Percentiles rank a stretch among this genome's conserved stretches.
These are phyloP conservation scores for Bagarius yarrelli DNA, from an alignment of 2,113 vertebrate genomes.

Conservation along the genomic window DNA sequence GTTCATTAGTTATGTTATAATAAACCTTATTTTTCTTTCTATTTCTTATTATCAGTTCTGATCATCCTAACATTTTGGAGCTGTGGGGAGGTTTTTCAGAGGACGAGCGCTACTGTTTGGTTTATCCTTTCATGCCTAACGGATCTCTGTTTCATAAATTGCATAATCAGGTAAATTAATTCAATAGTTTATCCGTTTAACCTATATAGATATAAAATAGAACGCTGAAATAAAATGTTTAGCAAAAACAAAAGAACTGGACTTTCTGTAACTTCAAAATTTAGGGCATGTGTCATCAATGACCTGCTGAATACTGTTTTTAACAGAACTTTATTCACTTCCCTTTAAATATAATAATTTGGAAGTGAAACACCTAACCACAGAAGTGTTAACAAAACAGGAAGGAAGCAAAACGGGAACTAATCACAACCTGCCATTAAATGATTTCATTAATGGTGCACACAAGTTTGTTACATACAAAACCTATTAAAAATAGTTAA, in stretches of 20 bases:
- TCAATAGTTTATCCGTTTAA: not conserved
- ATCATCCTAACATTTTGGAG: slow-evolving; percentile 70
- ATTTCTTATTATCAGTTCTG: slow-evolving; percentile 55
- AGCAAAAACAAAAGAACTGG: not conserved
- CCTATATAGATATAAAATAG: not conserved
- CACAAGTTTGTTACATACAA: not conserved
- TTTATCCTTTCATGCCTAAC: slow-evolving; percentile 70
- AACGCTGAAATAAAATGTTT: not conserved
- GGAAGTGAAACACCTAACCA: not conserved
- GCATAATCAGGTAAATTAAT: slow-evolving; percentile 62
- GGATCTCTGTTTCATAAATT: slow-evolving; percentile 71
- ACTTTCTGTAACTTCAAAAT: not conserved
- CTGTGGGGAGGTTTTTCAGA: slow-evolving; percentile 66
- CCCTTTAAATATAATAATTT: not conserved
- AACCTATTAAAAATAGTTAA: not conserved
- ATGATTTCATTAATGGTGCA: no score
- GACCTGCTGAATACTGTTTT: not conserved
- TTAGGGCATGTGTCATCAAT: not conserved
- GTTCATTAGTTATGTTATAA: not conserved
- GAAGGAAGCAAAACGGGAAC: not conserved
- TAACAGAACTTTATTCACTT: not conserved
- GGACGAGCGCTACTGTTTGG: slow-evolving; percentile 64
- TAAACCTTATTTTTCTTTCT: not conserved
- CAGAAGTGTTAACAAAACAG: not conserved
- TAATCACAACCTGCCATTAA: not conserved